Evolutionary conservation across 37 sponge, comb jelly and placozoan genomes (phyloP), one percentile per base, ranked within the genome.

Genomic region (Agelas oroides): DNA sequence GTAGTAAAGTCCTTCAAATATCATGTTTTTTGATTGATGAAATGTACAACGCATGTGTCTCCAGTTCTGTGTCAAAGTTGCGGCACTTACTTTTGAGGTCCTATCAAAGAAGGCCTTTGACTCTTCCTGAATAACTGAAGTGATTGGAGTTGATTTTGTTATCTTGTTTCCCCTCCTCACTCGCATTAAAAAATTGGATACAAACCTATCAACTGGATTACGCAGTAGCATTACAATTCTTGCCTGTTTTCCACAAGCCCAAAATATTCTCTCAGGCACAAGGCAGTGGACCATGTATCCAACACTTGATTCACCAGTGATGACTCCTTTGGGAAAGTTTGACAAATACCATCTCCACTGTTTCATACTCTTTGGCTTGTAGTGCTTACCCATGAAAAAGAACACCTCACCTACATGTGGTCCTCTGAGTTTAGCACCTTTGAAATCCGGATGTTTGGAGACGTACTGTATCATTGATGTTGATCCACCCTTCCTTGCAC

Each of bases 401-500:
- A 72, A 73, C 0, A 76, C 83, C 59, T 92, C 92, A 18, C 92
- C 92, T 6, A 75, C 88, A 15, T 53, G 25, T 12, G 40, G 56
- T 8, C 65, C 77, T 54, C 83, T 80, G 3, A 92, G 53, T 24
- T 67, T 37, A 17, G 61, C 53, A 5, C 92, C 92, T 5, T 68
- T 77, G 57, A 92, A 92, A 37, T 78, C 35, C 28, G 84, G 87
- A 68, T 92, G 92, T 58, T 77, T 63, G 35, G 92, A 92, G 11
- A 92, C 21, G 66, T 46, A 46, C 63, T 78, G 76, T 56, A 73
- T 65, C 36, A 92, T 87, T 0, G 92, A 92, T 11, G 92, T 87
- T 59, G 88, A 87, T 0, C 92, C 92, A 59, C 84, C 88, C 31
- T 92, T 92, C 25, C 92, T 79, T 16, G 88, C 81, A 17, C 92